phyloP scores from a whole-genome alignment of 2,113 vertebrate genomes.

The Cyprinodon variegatus region DNA sequence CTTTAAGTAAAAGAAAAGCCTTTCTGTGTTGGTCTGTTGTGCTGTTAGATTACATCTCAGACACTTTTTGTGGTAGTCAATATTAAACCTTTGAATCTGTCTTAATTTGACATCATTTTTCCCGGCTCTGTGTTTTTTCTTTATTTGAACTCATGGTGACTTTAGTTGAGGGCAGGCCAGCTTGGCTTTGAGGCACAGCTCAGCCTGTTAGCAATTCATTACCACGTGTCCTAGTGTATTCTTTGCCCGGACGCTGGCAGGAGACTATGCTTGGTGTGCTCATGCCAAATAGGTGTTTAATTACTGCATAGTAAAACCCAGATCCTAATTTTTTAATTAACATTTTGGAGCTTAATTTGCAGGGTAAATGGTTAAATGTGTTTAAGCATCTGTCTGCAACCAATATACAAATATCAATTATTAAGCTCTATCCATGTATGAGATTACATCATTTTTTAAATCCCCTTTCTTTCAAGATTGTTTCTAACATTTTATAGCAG shows the following conservation, averaged over 20 bases:
- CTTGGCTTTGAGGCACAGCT: slow-evolving; percentile 42
- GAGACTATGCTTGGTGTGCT: slow-evolving; percentile 37
- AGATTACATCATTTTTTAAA: background rate
- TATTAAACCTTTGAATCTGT: slow-evolving; percentile 2
- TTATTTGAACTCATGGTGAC: slow-evolving; percentile 63
- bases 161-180: slow-evolving; percentile 48
- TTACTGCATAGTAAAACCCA: slow-evolving; percentile 33
- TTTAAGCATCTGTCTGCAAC: background rate
- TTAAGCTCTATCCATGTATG: no score
- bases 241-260: slow-evolving; percentile 45
- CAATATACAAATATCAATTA: slow-evolving; percentile 3
- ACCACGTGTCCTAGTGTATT: slow-evolving; percentile 45
- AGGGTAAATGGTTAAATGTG: background rate
- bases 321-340: slow-evolving; percentile 18
- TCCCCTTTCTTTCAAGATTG: background rate
- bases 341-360: background rate
- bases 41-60: background rate
- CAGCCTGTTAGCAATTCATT: slow-evolving; percentile 62
- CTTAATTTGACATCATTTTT: slow-evolving; percentile 4
- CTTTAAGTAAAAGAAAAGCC: slow-evolving; percentile 1
- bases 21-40: background rate
- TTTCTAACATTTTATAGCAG: background rate
- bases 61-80: slow-evolving; percentile 4
- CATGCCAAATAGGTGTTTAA: slow-evolving; percentile 64
- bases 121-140: background rate